Evolutionary conservation across 2,797 vertebrate species (phyloP).

Genomic region (Champsocephalus gunnari): DNA sequence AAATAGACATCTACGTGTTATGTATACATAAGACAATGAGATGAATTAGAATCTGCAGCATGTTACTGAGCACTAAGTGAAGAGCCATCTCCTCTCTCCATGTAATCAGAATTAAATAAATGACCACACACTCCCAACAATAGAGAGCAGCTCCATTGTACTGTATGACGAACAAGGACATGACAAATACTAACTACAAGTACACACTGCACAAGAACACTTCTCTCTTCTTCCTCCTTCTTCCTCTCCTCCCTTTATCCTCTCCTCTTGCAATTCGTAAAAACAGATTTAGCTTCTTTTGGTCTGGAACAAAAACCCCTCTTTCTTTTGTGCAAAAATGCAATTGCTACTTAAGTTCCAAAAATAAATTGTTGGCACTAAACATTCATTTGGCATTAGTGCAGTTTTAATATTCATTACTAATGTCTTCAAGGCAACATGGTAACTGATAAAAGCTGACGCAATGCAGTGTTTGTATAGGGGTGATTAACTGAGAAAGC

Average conservation of each 20-base stretch:
- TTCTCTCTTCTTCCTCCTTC: neutral
- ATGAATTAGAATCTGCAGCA: neutral
- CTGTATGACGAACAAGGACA: slow-evolving; percentile 25
- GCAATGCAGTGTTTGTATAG: neutral
- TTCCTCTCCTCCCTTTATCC: neutral
- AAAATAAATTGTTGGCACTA: neutral
- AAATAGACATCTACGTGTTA: neutral
- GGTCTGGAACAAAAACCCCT: neutral
- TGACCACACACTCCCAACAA: slow-evolving; percentile 22
- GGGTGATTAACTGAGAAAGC: neutral
- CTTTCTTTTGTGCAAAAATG: neutral
- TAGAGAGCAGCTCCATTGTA: slow-evolving; percentile 50
- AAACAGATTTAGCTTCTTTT: neutral
- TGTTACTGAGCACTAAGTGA: neutral
- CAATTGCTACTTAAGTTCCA: neutral
- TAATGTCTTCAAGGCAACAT: neutral
- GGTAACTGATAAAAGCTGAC: too few species aligned
- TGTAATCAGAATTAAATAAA: slow-evolving; percentile 21
- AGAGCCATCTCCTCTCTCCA: neutral
- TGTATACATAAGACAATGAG: neutral
- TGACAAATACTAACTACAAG: slow-evolving; percentile 28
- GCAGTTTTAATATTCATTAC: too few species aligned
- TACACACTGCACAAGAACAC: neutral
- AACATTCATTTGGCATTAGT: neutral
- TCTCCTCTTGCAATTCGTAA: neutral